Conservation (phyloP, 2,888 invertebrate genomes). For the Fragum sueziense region DNA sequence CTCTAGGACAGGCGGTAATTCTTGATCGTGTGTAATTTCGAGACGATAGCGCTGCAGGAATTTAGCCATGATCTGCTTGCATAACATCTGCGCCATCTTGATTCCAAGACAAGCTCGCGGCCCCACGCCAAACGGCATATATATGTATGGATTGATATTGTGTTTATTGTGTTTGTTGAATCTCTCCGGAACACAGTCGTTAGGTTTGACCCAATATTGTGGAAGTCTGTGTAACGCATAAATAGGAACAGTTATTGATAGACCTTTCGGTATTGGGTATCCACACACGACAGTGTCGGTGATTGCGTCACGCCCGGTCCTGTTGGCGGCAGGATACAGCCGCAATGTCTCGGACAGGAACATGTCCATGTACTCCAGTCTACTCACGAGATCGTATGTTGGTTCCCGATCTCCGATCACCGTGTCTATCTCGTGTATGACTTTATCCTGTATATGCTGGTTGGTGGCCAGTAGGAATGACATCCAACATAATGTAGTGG, state of each 20-base stretch:
- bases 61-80: conserved; percentile 66
- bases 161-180: conserved; percentile 54
- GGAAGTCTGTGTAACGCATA: conserved; percentile 52
- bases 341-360: conserved; percentile 56
- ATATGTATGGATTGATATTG: conserved; percentile 61
- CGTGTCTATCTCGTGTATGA: conserved; percentile 29
- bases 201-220: conserved; percentile 53
- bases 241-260: conserved; percentile 49
- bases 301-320: conserved; percentile 47
- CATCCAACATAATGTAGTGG: conserved; percentile 55
- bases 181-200: conserved; percentile 55
- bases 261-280: conserved; percentile 43
- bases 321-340: conserved; percentile 54
- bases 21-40: conserved; percentile 24
- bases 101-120: conserved; percentile 73
- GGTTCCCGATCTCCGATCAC: conserved; percentile 30
- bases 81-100: conserved; percentile 67
- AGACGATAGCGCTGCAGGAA: conserved; percentile 66
- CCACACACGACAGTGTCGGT: conserved; percentile 49
- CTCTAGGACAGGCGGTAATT: conserved; percentile 45
- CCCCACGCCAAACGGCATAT: conserved; percentile 72
- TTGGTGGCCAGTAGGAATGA: conserved; percentile 52
- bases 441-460: conserved; percentile 39
- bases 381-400: conserved; percentile 42
- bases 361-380: conserved; percentile 55